These are phyloP conservation scores for Drosophila pallidifrons DNA, from an alignment of 1,140 invertebrate genomes.

Conservation along the genomic window DNA sequence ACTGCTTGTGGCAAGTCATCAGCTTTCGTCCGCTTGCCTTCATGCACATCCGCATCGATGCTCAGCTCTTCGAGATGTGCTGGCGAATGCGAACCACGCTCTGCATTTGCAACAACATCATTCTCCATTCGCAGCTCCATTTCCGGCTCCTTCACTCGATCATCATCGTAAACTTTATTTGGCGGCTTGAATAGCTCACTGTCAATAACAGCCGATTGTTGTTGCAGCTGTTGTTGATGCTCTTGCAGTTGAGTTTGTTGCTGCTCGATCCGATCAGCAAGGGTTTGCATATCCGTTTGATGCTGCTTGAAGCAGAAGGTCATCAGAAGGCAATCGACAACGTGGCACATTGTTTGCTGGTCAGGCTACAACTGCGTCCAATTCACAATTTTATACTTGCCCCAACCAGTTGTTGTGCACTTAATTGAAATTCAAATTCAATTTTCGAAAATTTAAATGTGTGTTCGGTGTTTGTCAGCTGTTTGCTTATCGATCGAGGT, in stretches of 20 bases:
- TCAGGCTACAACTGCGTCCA: conserved; percentile 19
- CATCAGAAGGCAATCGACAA: conserved; percentile 38
- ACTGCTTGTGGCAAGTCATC: neutral
- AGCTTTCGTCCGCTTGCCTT: conserved; percentile 1
- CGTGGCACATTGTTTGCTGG: conserved; percentile 44
- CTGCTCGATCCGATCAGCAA: conserved; percentile 44
- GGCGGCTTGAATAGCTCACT: neutral
- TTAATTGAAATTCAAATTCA: conserved; percentile 43
- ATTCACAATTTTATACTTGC: conserved; percentile 21
- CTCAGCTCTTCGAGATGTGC: conserved; percentile 43
- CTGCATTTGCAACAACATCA: too few species aligned
- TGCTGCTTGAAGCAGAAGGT: conserved; percentile 37
- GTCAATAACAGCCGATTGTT: conserved; percentile 9
- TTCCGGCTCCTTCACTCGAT: neutral
- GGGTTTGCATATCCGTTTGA: conserved; percentile 43
- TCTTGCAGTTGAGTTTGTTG: neutral
- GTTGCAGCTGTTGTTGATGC: neutral
- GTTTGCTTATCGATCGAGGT: conserved; percentile 43
- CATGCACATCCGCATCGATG: conserved; percentile 56
- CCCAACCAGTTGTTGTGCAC: neutral
- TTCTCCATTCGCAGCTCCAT: too few species aligned
- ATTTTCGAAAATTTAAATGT: conserved; percentile 10
- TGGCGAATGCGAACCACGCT: conserved; percentile 53
- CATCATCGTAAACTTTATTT: too few species aligned
- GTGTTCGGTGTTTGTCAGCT: conserved; percentile 34